phyloP scores from a whole-genome alignment of 2,888 invertebrate species.

The Trisateles emortualis region DNA sequence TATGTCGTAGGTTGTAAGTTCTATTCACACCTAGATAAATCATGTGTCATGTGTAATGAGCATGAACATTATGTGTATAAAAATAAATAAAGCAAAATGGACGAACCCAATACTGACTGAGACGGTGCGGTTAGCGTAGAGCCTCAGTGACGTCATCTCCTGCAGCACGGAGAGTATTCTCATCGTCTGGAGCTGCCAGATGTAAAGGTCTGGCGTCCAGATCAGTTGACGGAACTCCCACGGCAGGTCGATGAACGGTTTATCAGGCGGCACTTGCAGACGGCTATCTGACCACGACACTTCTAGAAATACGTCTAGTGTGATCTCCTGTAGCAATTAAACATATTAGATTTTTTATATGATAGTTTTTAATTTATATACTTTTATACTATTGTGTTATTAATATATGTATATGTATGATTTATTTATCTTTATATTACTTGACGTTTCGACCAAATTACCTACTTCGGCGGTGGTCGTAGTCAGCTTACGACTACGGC shows the following conservation, averaged over 20 bases:
- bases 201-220: constrained; percentile 89
- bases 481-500: no score
- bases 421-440: no score
- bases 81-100: constrained; percentile 46
- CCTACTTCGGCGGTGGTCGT: no score
- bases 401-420: no score
- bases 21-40: no score
- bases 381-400: no score
- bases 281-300: constrained; percentile 88
- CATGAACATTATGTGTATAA: constrained; percentile 15
- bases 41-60: no score
- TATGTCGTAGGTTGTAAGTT: no score
- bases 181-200: constrained; percentile 88
- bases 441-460: no score
- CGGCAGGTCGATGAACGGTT: constrained; percentile 86
- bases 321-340: constrained; percentile 84
- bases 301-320: constrained; percentile 88
- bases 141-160: constrained; percentile 88
- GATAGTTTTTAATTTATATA: no score
- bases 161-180: constrained; percentile 87
- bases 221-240: constrained; percentile 88
- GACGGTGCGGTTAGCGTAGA: constrained; percentile 88
- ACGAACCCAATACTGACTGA: constrained; percentile 89
- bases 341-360: constrained; percentile 10
- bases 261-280: constrained; percentile 76